Evolutionary conservation across 2,888 invertebrate genomes (phyloP).

Genomic region (Serrognathus titanus): DNA sequence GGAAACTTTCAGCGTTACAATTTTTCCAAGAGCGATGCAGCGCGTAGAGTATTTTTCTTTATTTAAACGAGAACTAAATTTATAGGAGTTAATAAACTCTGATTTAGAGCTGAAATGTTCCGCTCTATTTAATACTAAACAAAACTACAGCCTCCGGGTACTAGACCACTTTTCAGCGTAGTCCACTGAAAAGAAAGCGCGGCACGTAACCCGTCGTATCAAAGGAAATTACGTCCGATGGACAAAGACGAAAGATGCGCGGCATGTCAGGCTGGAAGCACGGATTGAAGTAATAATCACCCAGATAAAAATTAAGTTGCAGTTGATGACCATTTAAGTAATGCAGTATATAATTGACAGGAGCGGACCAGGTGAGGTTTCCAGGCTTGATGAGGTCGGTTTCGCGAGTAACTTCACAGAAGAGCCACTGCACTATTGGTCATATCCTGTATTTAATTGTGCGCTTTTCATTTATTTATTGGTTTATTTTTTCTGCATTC

Average conservation of each 20-base stretch:
- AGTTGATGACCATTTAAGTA: constrained; percentile 41
- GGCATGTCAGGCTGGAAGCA: background rate
- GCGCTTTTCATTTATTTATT: constrained; percentile 20
- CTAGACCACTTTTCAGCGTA: constrained; percentile 5
- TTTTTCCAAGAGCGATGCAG: no score
- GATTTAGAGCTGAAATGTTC: constrained; percentile 9
- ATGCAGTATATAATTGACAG: constrained; percentile 40
- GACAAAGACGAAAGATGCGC: background rate
- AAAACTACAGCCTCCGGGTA: constrained; percentile 16
- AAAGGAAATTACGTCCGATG: background rate
- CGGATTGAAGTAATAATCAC: constrained; percentile 25
- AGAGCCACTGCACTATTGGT: constrained; percentile 24
- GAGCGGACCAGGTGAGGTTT: constrained; percentile 27
- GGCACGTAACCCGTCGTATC: background rate
- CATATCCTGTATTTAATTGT: constrained; percentile 38
- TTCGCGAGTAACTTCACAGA: constrained; percentile 11
- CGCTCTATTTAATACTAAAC: constrained; percentile 20
- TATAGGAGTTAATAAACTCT: no score
- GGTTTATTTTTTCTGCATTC: constrained; percentile 2
- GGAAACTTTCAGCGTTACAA: no score
- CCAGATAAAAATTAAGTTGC: constrained; percentile 33
- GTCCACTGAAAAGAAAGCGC: background rate
- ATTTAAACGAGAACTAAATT: no score
- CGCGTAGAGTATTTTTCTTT: no score
- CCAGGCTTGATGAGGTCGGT: background rate